Evolutionary conservation across 1,140 invertebrate species (phyloP), one percentile per base, ranked within the genome.

Genomic region (Bombus soroeensis): DNA sequence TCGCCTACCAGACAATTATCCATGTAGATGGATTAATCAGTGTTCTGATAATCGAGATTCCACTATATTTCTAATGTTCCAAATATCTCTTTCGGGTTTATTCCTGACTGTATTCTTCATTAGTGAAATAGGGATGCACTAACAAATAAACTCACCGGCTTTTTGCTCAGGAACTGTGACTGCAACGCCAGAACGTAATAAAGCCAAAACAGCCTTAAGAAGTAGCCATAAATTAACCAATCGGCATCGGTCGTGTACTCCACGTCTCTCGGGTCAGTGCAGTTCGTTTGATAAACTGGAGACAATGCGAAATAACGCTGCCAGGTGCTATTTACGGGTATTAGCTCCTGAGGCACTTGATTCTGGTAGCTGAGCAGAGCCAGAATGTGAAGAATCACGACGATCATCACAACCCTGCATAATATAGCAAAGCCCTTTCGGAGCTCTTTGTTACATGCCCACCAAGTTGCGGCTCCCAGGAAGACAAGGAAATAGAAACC

Each of bases 401-500:
- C 96, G 5, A 97, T 93, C 95, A 98, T 97, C 18, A 98, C 91
- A 74, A 97, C 95, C 62, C 97, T 96, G 89, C 97, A 96, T 62
- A 98, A 92, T 53, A 97, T 95, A 0, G 97, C 97, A 93, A 98
- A 99, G 2, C 96, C 97, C 83, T 96, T 96, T 83, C 96, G 96
- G 81, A 98, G 94, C 70, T 98, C 97, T 84, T 97, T 97, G 92
- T 98, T 97, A 90, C 97, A 97, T 32, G 98, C 97, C 98, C 98
- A 98, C 95, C 98, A 98, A 1, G 98, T 99, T 28, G 97, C 97
- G 12, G 98, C 96, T 43, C 96, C 96, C 89, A 99, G 95, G 94
- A 99, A 99, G 28, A 97, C 96, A 28, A 98, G 89, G 94, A 98
- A 99, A 94, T 99, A 99, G 59, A 99, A 96, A 22, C 97, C 97